phyloP scores from a whole-genome alignment of 2,888 invertebrate genomes.

The Microchrysa polita region DNA sequence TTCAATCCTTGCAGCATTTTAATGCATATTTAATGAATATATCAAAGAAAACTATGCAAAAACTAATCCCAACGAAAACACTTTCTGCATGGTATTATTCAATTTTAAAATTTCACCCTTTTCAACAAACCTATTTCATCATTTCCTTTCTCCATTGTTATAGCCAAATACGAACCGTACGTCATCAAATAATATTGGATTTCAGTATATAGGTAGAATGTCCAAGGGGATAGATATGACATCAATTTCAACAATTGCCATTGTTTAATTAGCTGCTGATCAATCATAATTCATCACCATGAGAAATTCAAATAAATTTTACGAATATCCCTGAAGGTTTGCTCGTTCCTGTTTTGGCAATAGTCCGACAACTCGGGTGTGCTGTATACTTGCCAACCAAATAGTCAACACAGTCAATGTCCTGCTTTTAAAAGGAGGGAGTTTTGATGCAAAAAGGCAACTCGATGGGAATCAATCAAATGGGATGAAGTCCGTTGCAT shows the following conservation, averaged over 20 bases:
- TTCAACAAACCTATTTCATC: no score
- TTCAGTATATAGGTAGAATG: background rate
- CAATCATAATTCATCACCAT: slow-evolving; percentile 46
- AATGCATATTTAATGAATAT: no score
- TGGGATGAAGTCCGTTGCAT: slow-evolving; percentile 31
- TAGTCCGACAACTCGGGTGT: background rate
- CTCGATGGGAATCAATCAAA: slow-evolving; percentile 34
- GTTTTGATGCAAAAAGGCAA: background rate
- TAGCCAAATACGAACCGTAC: background rate
- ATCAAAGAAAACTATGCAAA: no score
- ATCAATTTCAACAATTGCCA: slow-evolving; percentile 31
- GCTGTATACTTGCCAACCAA: no score
- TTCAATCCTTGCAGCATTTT: no score
- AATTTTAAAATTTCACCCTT: no score
- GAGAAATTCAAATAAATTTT: slow-evolving; percentile 43
- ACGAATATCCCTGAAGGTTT: background rate
- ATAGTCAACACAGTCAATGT: background rate
- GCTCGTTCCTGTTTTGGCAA: slow-evolving; percentile 27
- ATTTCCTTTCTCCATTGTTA: background rate
- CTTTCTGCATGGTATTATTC: no score
- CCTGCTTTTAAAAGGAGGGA: slow-evolving; percentile 38
- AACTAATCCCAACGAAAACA: no score
- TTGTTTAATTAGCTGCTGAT: slow-evolving; percentile 45
- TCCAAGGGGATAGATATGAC: slow-evolving; percentile 28
- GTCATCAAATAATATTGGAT: background rate